A percentile compares a stretch with the other conserved stretches of the same genome.
phyloP scores from a whole-genome alignment of 2,888 invertebrate species.

The Andrena praecox region DNA sequence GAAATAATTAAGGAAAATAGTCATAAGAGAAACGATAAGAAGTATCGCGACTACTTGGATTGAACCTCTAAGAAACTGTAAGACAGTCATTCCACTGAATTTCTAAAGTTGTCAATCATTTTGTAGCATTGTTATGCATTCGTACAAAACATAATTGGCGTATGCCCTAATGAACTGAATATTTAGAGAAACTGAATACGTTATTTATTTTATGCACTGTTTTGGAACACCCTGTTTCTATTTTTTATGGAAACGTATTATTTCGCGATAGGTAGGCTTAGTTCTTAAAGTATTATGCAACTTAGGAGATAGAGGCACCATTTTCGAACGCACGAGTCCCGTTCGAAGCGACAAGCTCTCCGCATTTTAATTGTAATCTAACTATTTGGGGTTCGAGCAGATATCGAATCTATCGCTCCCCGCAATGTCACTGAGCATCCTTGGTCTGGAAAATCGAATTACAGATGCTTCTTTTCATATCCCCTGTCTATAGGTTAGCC shows the following conservation, averaged over 20 bases:
- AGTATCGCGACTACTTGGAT: no score
- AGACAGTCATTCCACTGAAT: no score
- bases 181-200: no score
- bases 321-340: neutral
- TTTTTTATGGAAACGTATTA: slow-evolving; percentile 18
- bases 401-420: slow-evolving; percentile 75
- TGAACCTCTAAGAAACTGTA: no score
- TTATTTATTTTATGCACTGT: no score
- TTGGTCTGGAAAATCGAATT: slow-evolving; percentile 73
- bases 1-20: no score
- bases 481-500: neutral
- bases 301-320: neutral
- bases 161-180: no score
- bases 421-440: slow-evolving; percentile 82
- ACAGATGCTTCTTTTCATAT: slow-evolving; percentile 9
- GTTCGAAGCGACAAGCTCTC: slow-evolving; percentile 71
- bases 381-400: slow-evolving; percentile 77
- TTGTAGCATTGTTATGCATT: no score
- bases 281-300: neutral
- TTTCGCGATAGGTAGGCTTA: slow-evolving; percentile 16
- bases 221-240: neutral
- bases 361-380: slow-evolving; percentile 79
- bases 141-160: no score
- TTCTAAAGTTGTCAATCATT: no score
- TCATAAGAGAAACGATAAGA: no score